Evolutionary conservation across 2,797 vertebrate species (phyloP).

Genomic region (Trematomus bernacchii): DNA sequence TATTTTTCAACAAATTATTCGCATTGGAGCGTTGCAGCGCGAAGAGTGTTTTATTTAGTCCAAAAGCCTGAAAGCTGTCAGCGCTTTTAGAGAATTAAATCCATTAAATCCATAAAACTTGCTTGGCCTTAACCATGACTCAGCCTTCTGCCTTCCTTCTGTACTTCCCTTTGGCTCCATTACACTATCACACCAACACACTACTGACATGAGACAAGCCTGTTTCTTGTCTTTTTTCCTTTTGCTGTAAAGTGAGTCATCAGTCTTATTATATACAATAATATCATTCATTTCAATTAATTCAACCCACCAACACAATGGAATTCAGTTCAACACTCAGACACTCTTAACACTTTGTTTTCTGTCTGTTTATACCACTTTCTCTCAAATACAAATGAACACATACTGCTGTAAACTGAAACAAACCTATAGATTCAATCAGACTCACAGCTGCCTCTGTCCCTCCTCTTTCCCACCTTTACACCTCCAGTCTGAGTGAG

Average conservation of each 20-base stretch:
- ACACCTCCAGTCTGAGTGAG: slow-evolving; percentile 18
- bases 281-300: slow-evolving; percentile 20
- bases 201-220: not conserved
- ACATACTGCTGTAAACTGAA: slow-evolving; percentile 33
- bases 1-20: too few relatives aligned
- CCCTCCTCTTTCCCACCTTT: slow-evolving; percentile 8
- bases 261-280: not conserved
- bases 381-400: slow-evolving; percentile 24
- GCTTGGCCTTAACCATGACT: not conserved
- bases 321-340: not conserved
- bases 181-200: slow-evolving; percentile 6
- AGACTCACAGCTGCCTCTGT: slow-evolving; percentile 28
- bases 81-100: not conserved
- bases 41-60: not conserved
- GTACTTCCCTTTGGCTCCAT: not conserved
- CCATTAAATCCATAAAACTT: slow-evolving; percentile 4
- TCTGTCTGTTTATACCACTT: not conserved
- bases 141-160: slow-evolving; percentile 9
- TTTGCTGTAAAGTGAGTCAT: not conserved
- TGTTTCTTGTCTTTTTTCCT: not conserved
- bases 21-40: too few relatives aligned
- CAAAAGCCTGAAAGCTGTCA: not conserved
- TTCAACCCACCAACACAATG: not conserved
- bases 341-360: too few relatives aligned
- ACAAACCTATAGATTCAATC: slow-evolving; percentile 26